These are phyloP conservation scores for Meteorus colon DNA, from an alignment of 2,888 invertebrate genomes.

Conservation along the genomic window DNA sequence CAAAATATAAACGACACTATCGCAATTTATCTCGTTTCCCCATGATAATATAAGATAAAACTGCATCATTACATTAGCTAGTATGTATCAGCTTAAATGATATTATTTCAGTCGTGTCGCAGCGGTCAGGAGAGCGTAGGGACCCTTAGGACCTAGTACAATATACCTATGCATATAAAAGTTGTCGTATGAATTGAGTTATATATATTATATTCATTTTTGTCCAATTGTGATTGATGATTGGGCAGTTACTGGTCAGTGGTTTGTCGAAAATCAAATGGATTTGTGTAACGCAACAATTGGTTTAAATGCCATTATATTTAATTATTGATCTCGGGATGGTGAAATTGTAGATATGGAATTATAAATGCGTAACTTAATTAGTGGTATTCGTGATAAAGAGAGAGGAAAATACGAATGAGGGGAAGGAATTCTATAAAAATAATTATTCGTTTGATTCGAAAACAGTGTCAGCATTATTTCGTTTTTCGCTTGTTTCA, in stretches of 20 bases:
- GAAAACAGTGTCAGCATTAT: background rate
- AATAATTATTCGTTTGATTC: background rate
- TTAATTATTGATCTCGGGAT: too few species aligned
- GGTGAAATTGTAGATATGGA: too few species aligned
- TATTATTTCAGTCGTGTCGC: slow-evolving; percentile 71
- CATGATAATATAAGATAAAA: slow-evolving; percentile 74
- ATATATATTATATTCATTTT: background rate
- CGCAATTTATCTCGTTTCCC: slow-evolving; percentile 74
- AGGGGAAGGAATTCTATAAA: too few species aligned
- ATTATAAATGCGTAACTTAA: too few species aligned
- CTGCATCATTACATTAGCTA: slow-evolving; percentile 74
- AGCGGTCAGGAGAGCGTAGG: slow-evolving; percentile 69
- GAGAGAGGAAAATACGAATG: too few species aligned
- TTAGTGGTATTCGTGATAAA: too few species aligned
- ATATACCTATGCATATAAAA: background rate
- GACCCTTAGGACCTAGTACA: slow-evolving; percentile 45
- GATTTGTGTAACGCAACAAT: too few species aligned
- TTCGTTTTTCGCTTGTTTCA: background rate
- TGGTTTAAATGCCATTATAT: too few species aligned
- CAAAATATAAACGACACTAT: slow-evolving; percentile 74
- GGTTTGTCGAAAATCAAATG: too few species aligned
- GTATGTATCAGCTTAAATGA: slow-evolving; percentile 73
- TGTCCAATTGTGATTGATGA: background rate
- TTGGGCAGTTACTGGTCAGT: too few species aligned
- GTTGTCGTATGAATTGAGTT: too few species aligned